These are phyloP conservation scores for Andinoacara biseriatus DNA, from an alignment of 2,113 vertebrate species.

Conservation along the genomic window DNA sequence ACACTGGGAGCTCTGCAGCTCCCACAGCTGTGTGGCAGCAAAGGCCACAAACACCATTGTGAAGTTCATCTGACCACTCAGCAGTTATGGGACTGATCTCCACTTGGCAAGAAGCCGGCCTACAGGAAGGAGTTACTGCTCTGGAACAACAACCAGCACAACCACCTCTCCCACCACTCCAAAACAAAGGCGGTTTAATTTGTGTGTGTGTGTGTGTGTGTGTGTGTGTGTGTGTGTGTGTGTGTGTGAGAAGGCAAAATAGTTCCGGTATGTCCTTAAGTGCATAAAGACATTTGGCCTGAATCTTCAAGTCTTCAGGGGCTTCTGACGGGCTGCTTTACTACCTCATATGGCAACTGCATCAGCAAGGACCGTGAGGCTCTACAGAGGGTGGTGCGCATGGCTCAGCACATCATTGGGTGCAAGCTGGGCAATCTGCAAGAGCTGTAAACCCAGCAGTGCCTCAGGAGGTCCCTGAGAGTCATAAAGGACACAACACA, in stretches of 20 bases:
- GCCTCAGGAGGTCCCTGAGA: not conserved
- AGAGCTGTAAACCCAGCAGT: not conserved
- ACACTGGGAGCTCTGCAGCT: not conserved
- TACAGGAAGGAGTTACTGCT: not conserved
- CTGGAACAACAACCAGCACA: not conserved
- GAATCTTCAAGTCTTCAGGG: not conserved
- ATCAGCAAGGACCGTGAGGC: not conserved
- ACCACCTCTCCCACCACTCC: not conserved
- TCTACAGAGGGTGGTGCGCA: not conserved
- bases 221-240: too few relatives aligned
- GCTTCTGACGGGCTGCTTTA: not conserved
- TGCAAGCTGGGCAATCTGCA: not conserved
- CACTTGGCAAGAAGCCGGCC: not conserved
- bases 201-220: too few relatives aligned
- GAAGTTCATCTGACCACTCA: constrained; percentile 7
- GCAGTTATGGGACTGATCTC: not conserved
- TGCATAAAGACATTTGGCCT: not conserved
- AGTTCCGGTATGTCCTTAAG: not conserved
- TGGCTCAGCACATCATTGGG: constrained; percentile 8
- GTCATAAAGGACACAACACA: constrained; percentile 7
- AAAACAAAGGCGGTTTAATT: too few relatives aligned
- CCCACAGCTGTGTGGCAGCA: not conserved
- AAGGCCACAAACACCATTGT: constrained; percentile 2
- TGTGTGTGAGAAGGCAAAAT: not conserved
- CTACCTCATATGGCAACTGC: not conserved